Evolutionary conservation across 2,797 vertebrate species (phyloP), one percentile per base, ranked within the genome.

Genomic region (Ispidina lecontei): DNA sequence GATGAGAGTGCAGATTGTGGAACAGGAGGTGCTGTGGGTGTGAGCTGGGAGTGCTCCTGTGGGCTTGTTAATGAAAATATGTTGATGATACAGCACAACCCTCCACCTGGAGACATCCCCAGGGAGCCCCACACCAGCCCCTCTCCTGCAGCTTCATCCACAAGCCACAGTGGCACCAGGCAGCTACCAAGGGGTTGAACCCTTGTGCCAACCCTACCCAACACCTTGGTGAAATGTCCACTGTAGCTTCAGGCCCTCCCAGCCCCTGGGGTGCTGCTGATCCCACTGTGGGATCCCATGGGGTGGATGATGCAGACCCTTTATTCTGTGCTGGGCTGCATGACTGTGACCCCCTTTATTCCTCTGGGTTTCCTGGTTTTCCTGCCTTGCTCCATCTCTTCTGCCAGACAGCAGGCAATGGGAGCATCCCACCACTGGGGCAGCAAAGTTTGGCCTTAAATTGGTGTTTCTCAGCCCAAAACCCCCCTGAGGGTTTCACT

Each of bases 401-500:
- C 35, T 26, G 31, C 44, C 12, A 16, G 37, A 4, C 16, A 56
- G 59, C 59, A 7, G 33, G 58, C 9, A 7, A 4, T 1, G 18
- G 54, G 28, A 62, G 10, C 60, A 22, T 7, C 54, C 49, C 41
- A 23, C 6, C 1, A 0, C n/a, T 7, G n/a, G 7, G 37, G 25
- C 21, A 39, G 44, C 44, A 35, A 46, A 52, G 10, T 9, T 46
- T 79, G 29, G 12, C 21, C 44, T 46, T 19, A 44, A 46, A n/a
- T 0, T 1, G 12, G 18, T 22, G 17, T 29, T 76, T 10, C 59
- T 72, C 52, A 54, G 43, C 85, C 49, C 52, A 7, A 9, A 52
- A 6, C 3, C 3, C 10, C 12, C 13, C 28, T 33, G 1, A 0
- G 43, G 19, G 1, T 37, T 60, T 25, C 2, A 0, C 28, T 7